phyloP scores from a whole-genome alignment of 1,140 invertebrate species.

The Linepithema humile region DNA sequence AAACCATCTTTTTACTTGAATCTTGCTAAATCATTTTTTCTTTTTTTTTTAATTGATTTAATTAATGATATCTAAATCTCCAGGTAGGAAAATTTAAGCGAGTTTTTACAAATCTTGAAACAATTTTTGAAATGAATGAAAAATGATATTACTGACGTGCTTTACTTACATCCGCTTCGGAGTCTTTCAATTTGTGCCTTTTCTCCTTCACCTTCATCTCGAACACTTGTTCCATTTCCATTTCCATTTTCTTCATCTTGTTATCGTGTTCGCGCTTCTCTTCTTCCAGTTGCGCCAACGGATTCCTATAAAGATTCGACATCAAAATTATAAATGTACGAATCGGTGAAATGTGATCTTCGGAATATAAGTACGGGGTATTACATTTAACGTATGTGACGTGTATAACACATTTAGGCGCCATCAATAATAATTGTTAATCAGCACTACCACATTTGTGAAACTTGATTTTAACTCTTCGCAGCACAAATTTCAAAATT shows the following conservation, averaged over 20 bases:
- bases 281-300: slow-evolving; percentile 98
- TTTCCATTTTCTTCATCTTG: slow-evolving; percentile 98
- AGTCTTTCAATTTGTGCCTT: slow-evolving; percentile 96
- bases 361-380: not conserved
- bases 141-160: not conserved
- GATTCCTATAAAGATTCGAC: slow-evolving; percentile 89
- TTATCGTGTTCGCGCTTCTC: slow-evolving; percentile 97
- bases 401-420: not conserved
- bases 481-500: not conserved
- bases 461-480: slow-evolving; percentile 21
- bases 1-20: not conserved
- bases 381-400: not conserved
- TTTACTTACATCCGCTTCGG: slow-evolving; percentile 92
- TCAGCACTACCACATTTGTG: not conserved
- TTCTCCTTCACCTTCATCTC: slow-evolving; percentile 95
- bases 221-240: slow-evolving; percentile 97
- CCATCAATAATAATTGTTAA: slow-evolving; percentile 10
- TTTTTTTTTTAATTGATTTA: not conserved
- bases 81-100: not conserved
- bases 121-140: not conserved
- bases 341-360: not conserved
- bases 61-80: not conserved
- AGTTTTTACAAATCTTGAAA: not conserved
- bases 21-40: not conserved
- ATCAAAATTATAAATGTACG: slow-evolving; percentile 62